Percentiles rank a stretch among this genome's conserved stretches.
These are phyloP conservation scores for Pantala flavescens DNA, from an alignment of 1,140 invertebrate species.

Conservation along the genomic window DNA sequence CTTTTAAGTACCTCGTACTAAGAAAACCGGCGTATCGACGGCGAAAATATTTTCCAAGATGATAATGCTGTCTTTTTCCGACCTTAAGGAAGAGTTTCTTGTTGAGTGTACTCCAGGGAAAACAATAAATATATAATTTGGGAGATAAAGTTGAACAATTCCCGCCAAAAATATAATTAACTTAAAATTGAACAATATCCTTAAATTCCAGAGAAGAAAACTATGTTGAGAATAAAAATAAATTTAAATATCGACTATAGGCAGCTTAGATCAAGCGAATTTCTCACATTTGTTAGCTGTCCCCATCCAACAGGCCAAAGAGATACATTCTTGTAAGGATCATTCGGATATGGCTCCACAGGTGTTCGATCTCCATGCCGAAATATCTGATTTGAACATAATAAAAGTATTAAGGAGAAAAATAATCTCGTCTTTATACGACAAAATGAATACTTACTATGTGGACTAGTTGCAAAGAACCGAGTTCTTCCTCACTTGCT, in stretches of 20 bases:
- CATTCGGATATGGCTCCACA: conserved; percentile 58
- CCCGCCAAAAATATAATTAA: neutral
- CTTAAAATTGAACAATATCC: too few relatives aligned
- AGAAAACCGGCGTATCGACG: conserved; percentile 52
- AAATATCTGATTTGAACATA: conserved; percentile 40
- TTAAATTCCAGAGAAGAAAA: too few relatives aligned
- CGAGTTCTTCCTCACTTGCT: neutral
- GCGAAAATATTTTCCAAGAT: conserved; percentile 67
- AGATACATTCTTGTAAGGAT: conserved; percentile 56
- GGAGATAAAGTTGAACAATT: neutral
- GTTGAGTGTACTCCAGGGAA: conserved; percentile 18
- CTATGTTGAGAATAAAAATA: too few relatives aligned
- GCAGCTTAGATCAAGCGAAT: too few relatives aligned
- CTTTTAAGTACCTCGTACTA: conserved; percentile 38
- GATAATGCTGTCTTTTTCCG: conserved; percentile 66
- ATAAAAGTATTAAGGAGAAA: too few relatives aligned
- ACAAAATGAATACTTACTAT: neutral
- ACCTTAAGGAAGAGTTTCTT: conserved; percentile 39
- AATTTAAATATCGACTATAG: too few relatives aligned
- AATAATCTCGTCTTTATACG: too few relatives aligned
- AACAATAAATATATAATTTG: neutral
- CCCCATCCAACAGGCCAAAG: conserved; percentile 66
- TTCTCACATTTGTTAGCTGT: conserved; percentile 62
- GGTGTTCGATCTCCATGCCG: conserved; percentile 79
- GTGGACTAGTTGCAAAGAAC: neutral